Percentiles rank a stretch among this genome's conserved stretches.
These are phyloP conservation scores for Aphis craccivora DNA, from an alignment of 1,140 invertebrate species.

Conservation along the genomic window DNA sequence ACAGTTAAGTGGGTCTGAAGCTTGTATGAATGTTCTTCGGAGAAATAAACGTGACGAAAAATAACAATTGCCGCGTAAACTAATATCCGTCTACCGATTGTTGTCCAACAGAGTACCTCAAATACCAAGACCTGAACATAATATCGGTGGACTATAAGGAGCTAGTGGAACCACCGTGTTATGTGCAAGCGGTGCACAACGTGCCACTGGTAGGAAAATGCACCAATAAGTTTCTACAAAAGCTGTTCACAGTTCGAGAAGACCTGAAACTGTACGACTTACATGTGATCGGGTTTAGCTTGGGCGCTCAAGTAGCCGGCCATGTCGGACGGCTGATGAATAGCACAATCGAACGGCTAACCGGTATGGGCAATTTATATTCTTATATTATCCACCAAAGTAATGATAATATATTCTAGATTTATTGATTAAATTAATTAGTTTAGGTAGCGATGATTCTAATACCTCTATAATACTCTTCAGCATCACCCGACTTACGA, in stretches of 20 bases:
- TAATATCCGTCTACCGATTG: neutral
- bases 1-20: no score
- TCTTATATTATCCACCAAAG: no score
- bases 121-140: slow-evolving; percentile 68
- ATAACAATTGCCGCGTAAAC: neutral
- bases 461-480: no score
- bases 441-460: no score
- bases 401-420: no score
- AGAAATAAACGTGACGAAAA: neutral
- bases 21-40: no score
- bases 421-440: no score
- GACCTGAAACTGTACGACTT: slow-evolving; percentile 64
- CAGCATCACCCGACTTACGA: no score
- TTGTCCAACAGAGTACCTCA: slow-evolving; percentile 66
- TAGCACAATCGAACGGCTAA: slow-evolving; percentile 62
- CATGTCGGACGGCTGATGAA: slow-evolving; percentile 64
- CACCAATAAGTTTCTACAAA: slow-evolving; percentile 63
- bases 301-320: slow-evolving; percentile 78
- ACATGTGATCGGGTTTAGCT: slow-evolving; percentile 79
- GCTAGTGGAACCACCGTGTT: slow-evolving; percentile 70
- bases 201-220: slow-evolving; percentile 68
- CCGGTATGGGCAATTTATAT: slow-evolving; percentile 61
- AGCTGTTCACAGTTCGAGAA: slow-evolving; percentile 64
- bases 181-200: slow-evolving; percentile 68
- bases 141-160: slow-evolving; percentile 72